Evolutionary conservation across 1,140 invertebrate species (phyloP), one percentile per base, ranked within the genome.

Genomic region (Caenorhabditis tropicalis): DNA sequence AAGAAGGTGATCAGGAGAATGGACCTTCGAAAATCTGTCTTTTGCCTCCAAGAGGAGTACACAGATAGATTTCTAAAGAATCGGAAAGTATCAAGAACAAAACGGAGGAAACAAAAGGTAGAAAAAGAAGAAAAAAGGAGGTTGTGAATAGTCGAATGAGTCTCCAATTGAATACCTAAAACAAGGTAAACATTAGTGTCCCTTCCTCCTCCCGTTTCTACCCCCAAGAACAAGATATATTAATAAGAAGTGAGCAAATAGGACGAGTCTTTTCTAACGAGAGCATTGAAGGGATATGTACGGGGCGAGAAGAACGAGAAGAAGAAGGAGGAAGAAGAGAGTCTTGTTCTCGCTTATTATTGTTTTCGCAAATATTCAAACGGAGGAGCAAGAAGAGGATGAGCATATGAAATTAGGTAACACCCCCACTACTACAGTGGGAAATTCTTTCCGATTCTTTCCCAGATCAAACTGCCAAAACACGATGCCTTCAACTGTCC

Each of bases 231-330:
- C 36, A 74, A 74, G 65, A 74, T 74, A 60, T 60, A 74, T 74
- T 74, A 74, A 74, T 74, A 74, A 74, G 65, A 74, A 74, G 65
- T 43, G 65, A 74, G 65, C 65, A 74, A 74, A 74, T 74, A 74
- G 58, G 58, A 65, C 7, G 36, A 74, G 79, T 27, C 15, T 2
- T 33, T 10, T 31, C 29, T 81, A 36, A 33, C 27, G 79, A 81
- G 33, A 65, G 33, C 27, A 43, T 12, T 29, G 16, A 5, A 21
- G 27, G 24, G 79, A 53, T 49, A 79, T 43, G 39, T 79, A 79
- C 39, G 24, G 79, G n/a, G n/a, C n/a, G n/a, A n/a, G n/a, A n/a
- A n/a, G 33, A 31, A 27, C n/a, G 27, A 27, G 43, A 48, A 31
- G n/a, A 51, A n/a, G n/a, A n/a, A n/a, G n/a, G n/a, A n/a, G n/a